Conservation (phyloP, 92 coral and sea anemone genomes). For the Montipora capitata region DNA sequence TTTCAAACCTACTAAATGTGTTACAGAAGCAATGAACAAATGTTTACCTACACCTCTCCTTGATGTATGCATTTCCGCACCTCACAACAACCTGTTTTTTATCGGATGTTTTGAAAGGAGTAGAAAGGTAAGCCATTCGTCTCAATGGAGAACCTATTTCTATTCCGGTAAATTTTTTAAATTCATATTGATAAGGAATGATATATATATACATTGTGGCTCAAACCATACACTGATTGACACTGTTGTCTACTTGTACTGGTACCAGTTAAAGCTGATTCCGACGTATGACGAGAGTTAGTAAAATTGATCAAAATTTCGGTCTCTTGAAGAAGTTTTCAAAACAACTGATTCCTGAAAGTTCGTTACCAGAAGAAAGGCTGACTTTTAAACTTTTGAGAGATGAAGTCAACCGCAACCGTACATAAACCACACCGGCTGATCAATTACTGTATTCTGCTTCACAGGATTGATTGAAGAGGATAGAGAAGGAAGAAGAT, state of each 20-base stretch:
- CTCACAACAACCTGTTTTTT: not conserved
- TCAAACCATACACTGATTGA: not conserved
- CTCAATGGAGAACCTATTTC: not conserved
- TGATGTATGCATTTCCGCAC: not conserved
- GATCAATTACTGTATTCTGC: too few species aligned
- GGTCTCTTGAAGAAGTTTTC: too few species aligned
- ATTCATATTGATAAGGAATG: not conserved
- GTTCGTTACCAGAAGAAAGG: not conserved
- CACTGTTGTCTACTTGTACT: not conserved
- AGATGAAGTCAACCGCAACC: not conserved
- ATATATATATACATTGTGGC: not conserved
- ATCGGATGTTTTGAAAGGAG: not conserved
- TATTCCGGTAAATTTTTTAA: too few species aligned
- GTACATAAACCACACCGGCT: not conserved
- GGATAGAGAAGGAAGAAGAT: constrained; percentile 1
- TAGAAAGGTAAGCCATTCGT: not conserved
- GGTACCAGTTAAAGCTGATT: constrained; percentile 26
- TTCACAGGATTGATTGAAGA: not conserved
- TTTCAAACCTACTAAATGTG: not conserved
- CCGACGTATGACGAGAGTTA: too few species aligned
- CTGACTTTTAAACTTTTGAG: not conserved
- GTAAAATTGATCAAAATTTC: too few species aligned
- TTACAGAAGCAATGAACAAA: not conserved
- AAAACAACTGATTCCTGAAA: too few species aligned
- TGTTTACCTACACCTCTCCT: not conserved